Conservation (phyloP, 2,888 invertebrate species). For the Smittia sp. region DNA sequence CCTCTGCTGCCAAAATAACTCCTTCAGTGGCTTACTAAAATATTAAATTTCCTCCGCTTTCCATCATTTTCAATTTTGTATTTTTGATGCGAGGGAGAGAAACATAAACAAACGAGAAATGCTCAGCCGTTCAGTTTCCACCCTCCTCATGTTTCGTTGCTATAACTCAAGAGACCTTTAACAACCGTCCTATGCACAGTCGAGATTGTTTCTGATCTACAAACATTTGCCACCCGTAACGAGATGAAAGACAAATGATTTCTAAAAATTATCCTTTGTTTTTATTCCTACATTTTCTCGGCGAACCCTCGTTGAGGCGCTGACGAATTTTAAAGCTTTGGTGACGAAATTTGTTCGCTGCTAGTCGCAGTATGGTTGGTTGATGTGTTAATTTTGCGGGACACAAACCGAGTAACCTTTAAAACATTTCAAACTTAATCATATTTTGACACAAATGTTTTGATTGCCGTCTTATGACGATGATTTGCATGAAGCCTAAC, state of each 20-base stretch:
- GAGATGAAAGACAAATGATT: neutral
- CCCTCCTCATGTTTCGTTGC: neutral
- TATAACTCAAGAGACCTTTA: neutral
- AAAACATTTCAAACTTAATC: no score
- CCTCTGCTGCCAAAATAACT: no score
- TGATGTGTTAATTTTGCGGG: no score
- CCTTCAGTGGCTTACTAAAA: no score
- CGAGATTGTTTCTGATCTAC: neutral
- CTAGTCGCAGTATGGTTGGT: no score
- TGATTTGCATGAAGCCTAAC: neutral
- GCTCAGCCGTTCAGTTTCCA: neutral
- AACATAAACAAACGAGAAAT: neutral
- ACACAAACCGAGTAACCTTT: no score
- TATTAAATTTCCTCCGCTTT: conserved; percentile 38
- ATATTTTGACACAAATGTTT: no score
- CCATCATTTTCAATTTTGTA: neutral
- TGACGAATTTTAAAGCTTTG: no score
- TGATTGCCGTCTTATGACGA: no score
- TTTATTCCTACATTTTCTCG: no score
- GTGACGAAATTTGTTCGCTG: no score
- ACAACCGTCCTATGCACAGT: neutral
- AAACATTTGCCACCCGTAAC: neutral
- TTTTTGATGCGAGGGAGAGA: neutral
- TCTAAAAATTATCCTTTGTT: neutral
- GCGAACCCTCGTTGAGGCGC: no score